Percentiles rank a stretch among this genome's conserved stretches.
phyloP scores from a whole-genome alignment of 2,797 vertebrate genomes.

The Mormyrus hasselquistii region DNA sequence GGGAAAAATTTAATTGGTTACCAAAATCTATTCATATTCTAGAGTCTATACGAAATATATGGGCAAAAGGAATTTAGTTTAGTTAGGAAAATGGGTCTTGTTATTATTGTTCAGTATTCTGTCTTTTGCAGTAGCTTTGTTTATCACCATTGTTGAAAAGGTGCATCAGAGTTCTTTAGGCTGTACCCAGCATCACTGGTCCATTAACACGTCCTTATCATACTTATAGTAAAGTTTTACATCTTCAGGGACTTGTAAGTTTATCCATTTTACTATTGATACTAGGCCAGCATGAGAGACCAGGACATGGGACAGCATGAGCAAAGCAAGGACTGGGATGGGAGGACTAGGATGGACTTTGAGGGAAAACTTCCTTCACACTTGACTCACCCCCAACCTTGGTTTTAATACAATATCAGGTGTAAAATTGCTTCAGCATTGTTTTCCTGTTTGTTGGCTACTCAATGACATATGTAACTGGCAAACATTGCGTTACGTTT shows the following conservation, averaged over 20 bases:
- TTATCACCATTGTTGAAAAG: not conserved
- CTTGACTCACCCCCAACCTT: not conserved
- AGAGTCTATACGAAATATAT: not conserved
- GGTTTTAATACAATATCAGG: not conserved
- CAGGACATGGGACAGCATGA: not conserved
- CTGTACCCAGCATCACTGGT: not conserved
- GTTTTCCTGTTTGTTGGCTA: not conserved
- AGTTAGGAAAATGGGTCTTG: not conserved
- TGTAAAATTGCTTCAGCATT: not conserved
- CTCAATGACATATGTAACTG: not conserved
- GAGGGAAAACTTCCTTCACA: not conserved
- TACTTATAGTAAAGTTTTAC: not conserved
- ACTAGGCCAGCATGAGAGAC: not conserved
- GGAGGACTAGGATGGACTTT: not conserved
- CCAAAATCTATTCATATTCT: slow-evolving; percentile 1
- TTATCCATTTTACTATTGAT: not conserved
- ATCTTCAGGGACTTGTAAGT: not conserved
- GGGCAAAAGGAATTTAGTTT: not conserved
- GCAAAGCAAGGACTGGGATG: not conserved
- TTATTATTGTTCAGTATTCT: not conserved
- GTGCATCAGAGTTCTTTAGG: not conserved
- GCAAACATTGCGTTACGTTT: not conserved
- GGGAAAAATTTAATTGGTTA: not conserved
- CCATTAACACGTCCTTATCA: not conserved
- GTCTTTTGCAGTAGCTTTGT: not conserved